These are phyloP conservation scores for Orientallactaga sibirica DNA, from an alignment of 2,797 vertebrate species.

Conservation along the genomic window DNA sequence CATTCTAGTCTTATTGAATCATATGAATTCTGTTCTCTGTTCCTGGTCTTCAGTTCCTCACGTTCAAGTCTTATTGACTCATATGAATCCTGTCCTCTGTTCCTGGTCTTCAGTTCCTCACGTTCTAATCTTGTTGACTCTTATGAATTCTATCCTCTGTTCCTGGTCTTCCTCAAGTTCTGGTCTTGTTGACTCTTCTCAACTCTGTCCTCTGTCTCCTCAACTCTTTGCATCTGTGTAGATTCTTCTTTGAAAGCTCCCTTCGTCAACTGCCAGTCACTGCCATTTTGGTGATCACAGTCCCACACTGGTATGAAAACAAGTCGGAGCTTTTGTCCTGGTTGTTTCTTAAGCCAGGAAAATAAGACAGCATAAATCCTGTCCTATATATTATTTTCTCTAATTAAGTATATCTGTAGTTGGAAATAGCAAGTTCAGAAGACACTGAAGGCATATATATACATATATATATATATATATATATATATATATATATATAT, in stretches of 20 bases:
- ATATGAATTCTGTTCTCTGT: background rate
- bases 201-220: background rate
- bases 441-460: background rate
- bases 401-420: conserved; percentile 24
- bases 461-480: no score
- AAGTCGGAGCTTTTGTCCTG: background rate
- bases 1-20: background rate
- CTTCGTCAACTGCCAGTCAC: background rate
- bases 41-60: no score
- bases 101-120: background rate
- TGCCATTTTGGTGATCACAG: background rate
- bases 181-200: background rate
- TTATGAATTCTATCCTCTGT: conserved; percentile 4
- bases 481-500: no score
- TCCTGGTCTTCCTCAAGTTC: background rate
- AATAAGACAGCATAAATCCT: background rate
- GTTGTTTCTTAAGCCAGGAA: background rate
- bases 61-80: background rate
- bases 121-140: background rate
- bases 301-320: background rate
- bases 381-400: conserved; percentile 22
- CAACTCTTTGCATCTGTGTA: background rate
- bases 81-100: background rate
- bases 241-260: background rate
- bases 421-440: conserved; percentile 30